Conservation (phyloP, 2,888 invertebrate genomes). For the Troilus luridus region DNA sequence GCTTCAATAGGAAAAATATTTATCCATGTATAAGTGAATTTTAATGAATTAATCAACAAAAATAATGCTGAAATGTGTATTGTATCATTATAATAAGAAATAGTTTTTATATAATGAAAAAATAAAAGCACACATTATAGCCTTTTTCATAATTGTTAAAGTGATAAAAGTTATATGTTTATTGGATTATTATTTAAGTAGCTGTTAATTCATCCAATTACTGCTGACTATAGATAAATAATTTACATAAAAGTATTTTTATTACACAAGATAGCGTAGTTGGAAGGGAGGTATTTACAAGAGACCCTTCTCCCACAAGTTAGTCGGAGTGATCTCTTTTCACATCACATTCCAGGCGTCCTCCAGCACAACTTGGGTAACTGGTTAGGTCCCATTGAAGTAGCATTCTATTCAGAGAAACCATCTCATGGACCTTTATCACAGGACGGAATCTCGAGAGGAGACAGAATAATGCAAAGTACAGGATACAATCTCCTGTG, state of each 20-base stretch:
- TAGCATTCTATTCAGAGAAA: conserved; percentile 5
- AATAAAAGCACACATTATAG: too few relatives aligned
- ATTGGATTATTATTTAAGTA: too few relatives aligned
- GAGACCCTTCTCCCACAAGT: not conserved
- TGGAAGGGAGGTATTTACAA: not conserved
- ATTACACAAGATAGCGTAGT: not conserved
- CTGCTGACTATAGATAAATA: not conserved
- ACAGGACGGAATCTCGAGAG: not conserved
- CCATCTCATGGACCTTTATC: not conserved
- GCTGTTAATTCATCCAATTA: not conserved
- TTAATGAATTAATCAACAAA: too few relatives aligned
- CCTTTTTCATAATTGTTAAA: too few relatives aligned
- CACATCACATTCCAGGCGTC: conserved; percentile 9
- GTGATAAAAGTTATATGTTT: too few relatives aligned
- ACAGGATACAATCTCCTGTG: not conserved
- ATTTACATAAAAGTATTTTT: not conserved
- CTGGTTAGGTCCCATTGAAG: conserved; percentile 13
- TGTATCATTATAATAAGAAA: too few relatives aligned
- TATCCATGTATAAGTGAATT: too few relatives aligned
- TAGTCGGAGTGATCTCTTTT: not conserved
- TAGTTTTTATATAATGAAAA: too few relatives aligned
- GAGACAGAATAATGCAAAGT: not conserved
- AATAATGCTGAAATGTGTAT: too few relatives aligned
- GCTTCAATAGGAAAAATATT: too few relatives aligned
- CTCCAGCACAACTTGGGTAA: not conserved